Conservation (phyloP, 2,113 vertebrate genomes). For the Onychostruthus taczanowskii region DNA sequence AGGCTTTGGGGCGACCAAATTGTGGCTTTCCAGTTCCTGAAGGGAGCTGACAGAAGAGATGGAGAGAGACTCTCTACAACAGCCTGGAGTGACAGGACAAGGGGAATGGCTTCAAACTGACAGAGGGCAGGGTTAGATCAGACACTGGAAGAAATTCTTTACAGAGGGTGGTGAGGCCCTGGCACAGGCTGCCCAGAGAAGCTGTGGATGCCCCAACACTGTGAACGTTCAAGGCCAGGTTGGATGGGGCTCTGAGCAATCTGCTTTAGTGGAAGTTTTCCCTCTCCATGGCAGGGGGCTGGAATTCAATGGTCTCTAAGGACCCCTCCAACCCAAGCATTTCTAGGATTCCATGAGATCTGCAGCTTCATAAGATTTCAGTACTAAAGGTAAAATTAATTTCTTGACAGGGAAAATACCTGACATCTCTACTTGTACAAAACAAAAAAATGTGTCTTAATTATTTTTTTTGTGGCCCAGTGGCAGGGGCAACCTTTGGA, state of each 20-base stretch:
- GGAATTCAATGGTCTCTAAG: not conserved
- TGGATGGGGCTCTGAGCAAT: not conserved
- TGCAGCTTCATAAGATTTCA: not conserved
- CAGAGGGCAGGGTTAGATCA: not conserved
- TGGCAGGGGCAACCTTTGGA: rapidly evolving
- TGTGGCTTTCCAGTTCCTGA: not conserved
- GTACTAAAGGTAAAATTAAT: not conserved
- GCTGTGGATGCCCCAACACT: not conserved
- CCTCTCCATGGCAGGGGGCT: not conserved
- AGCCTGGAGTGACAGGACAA: not conserved
- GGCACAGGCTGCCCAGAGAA: not conserved
- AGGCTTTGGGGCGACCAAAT: not conserved
- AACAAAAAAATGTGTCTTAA: not conserved
- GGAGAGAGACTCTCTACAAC: not conserved
- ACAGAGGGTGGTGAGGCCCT: not conserved
- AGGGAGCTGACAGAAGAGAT: not conserved
- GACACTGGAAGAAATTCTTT: not conserved
- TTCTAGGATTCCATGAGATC: not conserved
- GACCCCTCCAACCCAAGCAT: not conserved
- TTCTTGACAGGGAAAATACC: not conserved
- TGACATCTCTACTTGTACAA: not conserved
- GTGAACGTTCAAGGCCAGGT: not conserved
- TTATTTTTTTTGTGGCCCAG: not conserved
- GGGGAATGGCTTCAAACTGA: not conserved
- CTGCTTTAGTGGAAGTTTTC: not conserved